Base-by-base conservation (phyloP, 2,888 invertebrate genomes). In the Eupelmus urozonus region DNA sequence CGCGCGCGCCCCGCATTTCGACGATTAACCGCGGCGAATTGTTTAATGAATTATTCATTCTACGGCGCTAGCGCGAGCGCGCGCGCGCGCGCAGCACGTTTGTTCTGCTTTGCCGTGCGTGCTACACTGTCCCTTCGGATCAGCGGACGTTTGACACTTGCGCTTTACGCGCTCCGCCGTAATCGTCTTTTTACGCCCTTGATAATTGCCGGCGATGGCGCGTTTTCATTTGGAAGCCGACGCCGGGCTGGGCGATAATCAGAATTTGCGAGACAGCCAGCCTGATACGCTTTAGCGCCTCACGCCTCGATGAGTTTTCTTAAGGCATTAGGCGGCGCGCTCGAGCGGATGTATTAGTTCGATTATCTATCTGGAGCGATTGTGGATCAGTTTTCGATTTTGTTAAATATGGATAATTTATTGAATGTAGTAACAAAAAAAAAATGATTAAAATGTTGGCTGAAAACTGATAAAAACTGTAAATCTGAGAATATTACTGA, bases 11-110 rank as follows among this genome's bases (percentile, higher is more conserved):
- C 63, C 60, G 53, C 49, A 66, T 72, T 77, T 72, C 23, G 34
- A 77, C 70, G 63, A 77, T 72, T 66, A 77, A 72, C 76, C 62
- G 23, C 59, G 71, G 62, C 65, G 20, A 76, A 71, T 76, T 59
- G 57, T 72, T 77, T 53, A 66, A 72, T 72, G 70, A 77, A 77
- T 77, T 25, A 72, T 77, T 77, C 77, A 77, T 77, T 66, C 23
- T 34, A 34, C 34, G 34, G 34, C 34, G 34, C 34, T n/a, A n/a
- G n/a, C n/a, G n/a, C n/a, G n/a, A n/a, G n/a, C n/a, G n/a, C n/a
- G n/a, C 34, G 27, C 51, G 27, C 9, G 23, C 18, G 27, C 1
- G 1, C 20, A n/a, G 11, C 60, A 66, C 49, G 69, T 76, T 76
- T 76, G 34, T 55, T 49, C 9, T 9, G 45, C 9, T 16, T n/a